Evolutionary conservation across 1,140 invertebrate species (phyloP), one percentile per base, ranked within the genome.

Genomic region (Mercenaria mercenaria): DNA sequence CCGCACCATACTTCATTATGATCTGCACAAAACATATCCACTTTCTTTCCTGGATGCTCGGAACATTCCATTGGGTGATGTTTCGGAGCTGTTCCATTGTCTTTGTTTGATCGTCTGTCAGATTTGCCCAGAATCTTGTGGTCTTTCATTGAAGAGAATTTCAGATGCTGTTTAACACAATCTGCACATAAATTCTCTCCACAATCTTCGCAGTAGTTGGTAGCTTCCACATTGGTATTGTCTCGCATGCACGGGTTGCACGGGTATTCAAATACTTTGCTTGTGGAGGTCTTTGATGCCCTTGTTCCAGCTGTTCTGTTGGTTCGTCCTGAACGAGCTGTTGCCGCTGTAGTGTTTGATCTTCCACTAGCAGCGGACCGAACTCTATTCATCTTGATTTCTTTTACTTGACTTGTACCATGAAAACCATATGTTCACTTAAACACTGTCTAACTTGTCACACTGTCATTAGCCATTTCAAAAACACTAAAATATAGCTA

Each of bases 1-100:
- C 86, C 77, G 37, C 86, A 88, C 74, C 86, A 79, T 6, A 88
- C 39, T 34, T 88, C 74, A 32, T 88, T 77, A 52, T 88, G 86
- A 26, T 80, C 64, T 8, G 76, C 86, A 47, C 86, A 88, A 32
- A 77, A 88, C 86, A 88, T 88, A 50, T 88, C 86, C 26, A 52
- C 77, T 13, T 11, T 15, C 64, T 81, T 88, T 26, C 77, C 86
- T 1, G 76, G 72, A 72, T 88, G 86, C 13, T 41, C 32, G 13
- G 74, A 37, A 59, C 86, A 88, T 52, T 88, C 86, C 13, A 88
- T 37, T 32, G 77, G 76, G 34, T 77, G 43, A 37, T 80, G 18
- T 39, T 52, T 50, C 20, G 61, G 39, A 10, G 47, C 13, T 23
- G 47, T 1, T 4, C 20, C 41, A 72, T 52, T 13, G 29, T 56